Evolutionary conservation across 1,140 invertebrate species (phyloP), one percentile per base, ranked within the genome.

Genomic region (Dryas iulia): DNA sequence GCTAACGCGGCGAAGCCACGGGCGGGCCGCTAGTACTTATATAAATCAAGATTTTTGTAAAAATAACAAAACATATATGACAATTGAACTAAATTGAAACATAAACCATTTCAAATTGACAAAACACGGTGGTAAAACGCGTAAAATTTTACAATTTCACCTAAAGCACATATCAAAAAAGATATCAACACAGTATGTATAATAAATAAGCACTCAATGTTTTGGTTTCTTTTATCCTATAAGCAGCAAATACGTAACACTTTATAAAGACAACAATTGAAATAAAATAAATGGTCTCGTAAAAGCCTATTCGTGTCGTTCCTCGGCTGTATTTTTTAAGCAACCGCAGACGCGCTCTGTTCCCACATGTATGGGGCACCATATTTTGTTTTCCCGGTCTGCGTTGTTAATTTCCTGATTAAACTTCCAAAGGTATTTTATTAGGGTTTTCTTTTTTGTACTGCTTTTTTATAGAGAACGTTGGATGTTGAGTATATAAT

Each of bases 391-490:
- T 82, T 79, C 71, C 78, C 76, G 81, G 80, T 81, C 80, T 74
- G 73, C 82, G 79, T 84, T 82, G 86, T 89, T 90, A 89, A 90
- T 90, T 90, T 89, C 80, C 85, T 87, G 87, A 90, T 89, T 90
- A 89, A 85, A 89, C 81, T 84, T 84, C 78, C 76, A 78, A 82
- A 87, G 18, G 39, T 47, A 47, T 47, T 47, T 47, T 18, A 87
- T 87, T 47, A 47, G 39, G 7, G 39, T 21, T 47, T 47, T 47
- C 39, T 47, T 47, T 47, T 47, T 6, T 47, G 14, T 47, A 47
- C 14, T 18, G 39, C 7, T 8, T 47, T 47, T 47, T 47, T 47
- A 21, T 18, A 47, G 39, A 47, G 2, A 47, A 14, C 14, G 24
- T 25, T 25, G 23, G 24, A 47, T 39, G n/a, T 14, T 47, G 33